Percentiles rank a stretch among this genome's conserved stretches.
These are phyloP conservation scores for Clarias magur DNA, from an alignment of 2,113 vertebrate species.

Conservation along the genomic window DNA sequence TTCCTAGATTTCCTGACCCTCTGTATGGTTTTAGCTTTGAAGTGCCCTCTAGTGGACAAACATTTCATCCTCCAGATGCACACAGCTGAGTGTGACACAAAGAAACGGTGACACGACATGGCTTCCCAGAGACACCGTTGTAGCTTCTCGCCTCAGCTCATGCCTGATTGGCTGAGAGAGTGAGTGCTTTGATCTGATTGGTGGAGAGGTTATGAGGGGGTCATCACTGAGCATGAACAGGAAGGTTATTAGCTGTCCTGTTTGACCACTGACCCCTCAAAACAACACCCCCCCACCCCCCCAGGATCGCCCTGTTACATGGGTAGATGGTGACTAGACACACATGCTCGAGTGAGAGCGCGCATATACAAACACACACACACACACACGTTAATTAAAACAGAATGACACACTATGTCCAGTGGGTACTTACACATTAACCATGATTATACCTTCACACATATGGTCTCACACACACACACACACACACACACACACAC, in stretches of 20 bases:
- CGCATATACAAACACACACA: slow-evolving; percentile 47
- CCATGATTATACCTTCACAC: not conserved
- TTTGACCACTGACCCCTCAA: slow-evolving; percentile 63
- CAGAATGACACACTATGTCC: not conserved
- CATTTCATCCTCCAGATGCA: not conserved
- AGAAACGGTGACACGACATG: no score
- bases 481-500: slow-evolving; percentile 18
- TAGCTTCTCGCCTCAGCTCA: slow-evolving; percentile 16
- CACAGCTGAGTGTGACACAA: not conserved
- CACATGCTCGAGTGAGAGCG: slow-evolving; percentile 31
- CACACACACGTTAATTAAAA: not conserved
- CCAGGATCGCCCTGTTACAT: slow-evolving; percentile 58
- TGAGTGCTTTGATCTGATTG: slow-evolving; percentile 51
- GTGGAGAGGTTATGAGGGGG: slow-evolving; percentile 8
- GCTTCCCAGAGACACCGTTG: not conserved
- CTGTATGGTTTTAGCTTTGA: not conserved
- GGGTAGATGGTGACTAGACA: slow-evolving; percentile 51
- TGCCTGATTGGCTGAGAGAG: slow-evolving; percentile 52
- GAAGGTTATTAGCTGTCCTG: slow-evolving; percentile 54
- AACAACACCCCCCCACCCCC: not conserved
- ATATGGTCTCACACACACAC: not conserved
- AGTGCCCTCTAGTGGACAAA: not conserved
- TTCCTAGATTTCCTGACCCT: not conserved
- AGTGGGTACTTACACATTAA: not conserved
- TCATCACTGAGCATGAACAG: slow-evolving; percentile 55